Conservation (phyloP, 2,888 invertebrate genomes). For the Catocala fraxini region DNA sequence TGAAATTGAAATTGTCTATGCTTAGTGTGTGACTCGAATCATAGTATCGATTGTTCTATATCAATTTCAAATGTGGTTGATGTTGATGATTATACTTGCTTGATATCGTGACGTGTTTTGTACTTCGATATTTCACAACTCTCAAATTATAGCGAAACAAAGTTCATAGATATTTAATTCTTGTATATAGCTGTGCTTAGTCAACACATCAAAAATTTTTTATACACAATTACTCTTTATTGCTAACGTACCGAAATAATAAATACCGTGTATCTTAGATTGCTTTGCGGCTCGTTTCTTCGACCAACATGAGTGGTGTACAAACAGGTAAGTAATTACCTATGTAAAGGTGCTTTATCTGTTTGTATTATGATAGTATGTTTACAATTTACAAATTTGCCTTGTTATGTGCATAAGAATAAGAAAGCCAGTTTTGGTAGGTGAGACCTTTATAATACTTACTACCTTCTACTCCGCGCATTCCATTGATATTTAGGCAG, state of each 20-base stretch:
- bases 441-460: too few species aligned
- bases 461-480: too few species aligned
- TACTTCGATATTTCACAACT: constrained; percentile 20
- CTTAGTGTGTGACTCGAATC: too few species aligned
- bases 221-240: constrained; percentile 17
- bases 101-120: constrained; percentile 46
- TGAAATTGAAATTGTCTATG: too few species aligned
- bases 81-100: background rate
- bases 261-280: constrained; percentile 20
- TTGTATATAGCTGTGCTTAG: constrained; percentile 10
- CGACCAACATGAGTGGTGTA: constrained; percentile 74
- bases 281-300: constrained; percentile 30
- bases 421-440: too few species aligned
- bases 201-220: constrained; percentile 8
- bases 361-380: too few species aligned
- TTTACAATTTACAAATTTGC: too few species aligned
- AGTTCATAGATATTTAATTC: constrained; percentile 36
- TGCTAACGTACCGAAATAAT: constrained; percentile 16
- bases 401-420: too few species aligned
- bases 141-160: constrained; percentile 5
- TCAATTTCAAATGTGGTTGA: background rate
- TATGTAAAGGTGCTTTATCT: too few species aligned
- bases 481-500: too few species aligned
- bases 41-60: too few species aligned
- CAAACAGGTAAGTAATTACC: constrained; percentile 71